Conservation (phyloP, 2,113 vertebrate species). For the Xyliphius kryptos region DNA sequence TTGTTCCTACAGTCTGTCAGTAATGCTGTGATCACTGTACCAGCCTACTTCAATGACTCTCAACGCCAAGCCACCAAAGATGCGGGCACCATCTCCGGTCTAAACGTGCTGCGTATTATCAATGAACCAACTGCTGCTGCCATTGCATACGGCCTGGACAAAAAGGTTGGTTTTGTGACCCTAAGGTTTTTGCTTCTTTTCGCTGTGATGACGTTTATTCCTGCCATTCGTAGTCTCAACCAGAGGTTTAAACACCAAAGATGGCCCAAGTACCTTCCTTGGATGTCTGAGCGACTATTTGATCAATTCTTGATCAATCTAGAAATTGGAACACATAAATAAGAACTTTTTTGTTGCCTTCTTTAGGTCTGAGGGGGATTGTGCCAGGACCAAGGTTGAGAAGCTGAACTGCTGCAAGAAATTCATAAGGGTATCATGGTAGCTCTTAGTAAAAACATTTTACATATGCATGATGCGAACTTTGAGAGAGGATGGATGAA, state of each 20-base stretch:
- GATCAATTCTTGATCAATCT: too few relatives aligned
- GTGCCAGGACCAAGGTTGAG: too few relatives aligned
- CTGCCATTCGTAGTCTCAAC: conserved; percentile 64
- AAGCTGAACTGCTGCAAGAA: too few relatives aligned
- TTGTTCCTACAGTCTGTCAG: conserved; percentile 52
- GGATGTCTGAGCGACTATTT: conserved; percentile 43
- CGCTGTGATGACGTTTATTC: conserved; percentile 67
- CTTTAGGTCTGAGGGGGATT: too few relatives aligned
- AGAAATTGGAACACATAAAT: too few relatives aligned
- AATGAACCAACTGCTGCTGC: conserved; percentile 74
- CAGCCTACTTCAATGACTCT: conserved; percentile 73
- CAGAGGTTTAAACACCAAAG: conserved; percentile 42
- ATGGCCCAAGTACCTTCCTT: conserved; percentile 44
- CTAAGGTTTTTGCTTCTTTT: not conserved
- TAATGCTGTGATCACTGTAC: conserved; percentile 71
- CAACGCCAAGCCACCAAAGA: conserved; percentile 71
- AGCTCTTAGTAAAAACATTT: too few relatives aligned
- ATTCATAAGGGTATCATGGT: too few relatives aligned
- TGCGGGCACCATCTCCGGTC: conserved; percentile 69
- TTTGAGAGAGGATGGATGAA: too few relatives aligned
- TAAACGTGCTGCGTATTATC: conserved; percentile 70
- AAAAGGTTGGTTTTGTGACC: conserved; percentile 54
- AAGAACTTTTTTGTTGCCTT: too few relatives aligned
- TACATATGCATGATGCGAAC: too few relatives aligned
- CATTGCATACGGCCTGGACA: conserved; percentile 70